Percentiles rank a stretch among this genome's conserved stretches.
phyloP scores from a whole-genome alignment of 2,113 vertebrate species.

The Mus spicilegus region DNA sequence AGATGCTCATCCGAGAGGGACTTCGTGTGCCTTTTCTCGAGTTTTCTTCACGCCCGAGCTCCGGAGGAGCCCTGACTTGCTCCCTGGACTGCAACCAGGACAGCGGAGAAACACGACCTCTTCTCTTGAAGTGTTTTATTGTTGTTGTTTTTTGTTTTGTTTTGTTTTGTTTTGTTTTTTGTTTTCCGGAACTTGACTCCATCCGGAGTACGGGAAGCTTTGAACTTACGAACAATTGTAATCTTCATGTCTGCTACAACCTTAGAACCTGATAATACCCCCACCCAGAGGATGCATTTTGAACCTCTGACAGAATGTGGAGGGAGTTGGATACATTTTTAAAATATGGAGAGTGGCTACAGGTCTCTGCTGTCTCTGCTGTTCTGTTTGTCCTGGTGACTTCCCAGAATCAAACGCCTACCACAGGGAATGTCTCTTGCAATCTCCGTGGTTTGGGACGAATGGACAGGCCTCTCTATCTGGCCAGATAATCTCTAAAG shows the following conservation, averaged over 20 bases:
- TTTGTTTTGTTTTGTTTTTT: no score
- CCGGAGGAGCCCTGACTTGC: neutral
- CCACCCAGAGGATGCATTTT: conserved; percentile 26
- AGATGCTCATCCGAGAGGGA: neutral
- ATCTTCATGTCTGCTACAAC: neutral
- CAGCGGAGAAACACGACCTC: neutral
- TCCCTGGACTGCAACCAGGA: neutral
- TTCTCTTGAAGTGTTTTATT: neutral
- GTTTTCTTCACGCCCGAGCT: neutral
- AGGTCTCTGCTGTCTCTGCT: neutral
- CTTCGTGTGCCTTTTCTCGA: neutral
- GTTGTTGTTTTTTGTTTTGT: no score
- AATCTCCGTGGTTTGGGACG: neutral
- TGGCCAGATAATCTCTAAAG: neutral
- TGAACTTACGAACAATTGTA: conserved; percentile 43
- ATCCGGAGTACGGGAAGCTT: neutral
- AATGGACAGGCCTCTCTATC: neutral
- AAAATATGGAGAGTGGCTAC: neutral
- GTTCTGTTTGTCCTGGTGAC: neutral
- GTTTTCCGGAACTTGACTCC: neutral
- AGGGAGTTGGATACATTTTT: no score
- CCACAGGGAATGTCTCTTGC: neutral
- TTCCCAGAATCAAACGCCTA: neutral
- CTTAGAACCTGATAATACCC: neutral
- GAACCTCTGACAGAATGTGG: neutral